Percentiles rank a stretch among this genome's conserved stretches.
These are phyloP conservation scores for Drosophila erecta DNA, from an alignment of 1,140 invertebrate genomes.

Conservation along the genomic window DNA sequence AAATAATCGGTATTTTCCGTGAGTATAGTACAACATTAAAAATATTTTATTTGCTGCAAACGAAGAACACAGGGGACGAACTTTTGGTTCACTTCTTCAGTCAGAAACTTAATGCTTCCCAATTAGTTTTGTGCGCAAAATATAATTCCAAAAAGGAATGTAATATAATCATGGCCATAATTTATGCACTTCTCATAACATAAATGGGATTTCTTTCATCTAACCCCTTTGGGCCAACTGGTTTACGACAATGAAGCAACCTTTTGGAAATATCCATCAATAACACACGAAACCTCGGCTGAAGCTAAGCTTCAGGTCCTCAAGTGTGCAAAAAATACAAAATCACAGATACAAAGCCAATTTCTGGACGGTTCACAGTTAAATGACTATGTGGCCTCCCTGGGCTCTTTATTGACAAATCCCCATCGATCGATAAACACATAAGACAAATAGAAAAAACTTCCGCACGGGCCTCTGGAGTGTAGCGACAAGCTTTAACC, in stretches of 20 bases:
- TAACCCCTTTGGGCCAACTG: constrained; percentile 34
- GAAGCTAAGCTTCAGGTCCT: constrained; percentile 30
- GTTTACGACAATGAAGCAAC: constrained; percentile 55
- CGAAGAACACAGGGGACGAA: constrained; percentile 29
- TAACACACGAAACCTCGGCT: constrained; percentile 35
- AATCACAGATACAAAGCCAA: constrained; percentile 26
- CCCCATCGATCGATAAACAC: constrained; percentile 71
- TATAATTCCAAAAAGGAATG: constrained; percentile 10
- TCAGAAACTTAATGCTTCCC: constrained; percentile 31
- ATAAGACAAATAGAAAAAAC: constrained; percentile 61
- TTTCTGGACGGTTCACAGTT: constrained; percentile 57
- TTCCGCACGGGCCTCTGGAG: constrained; percentile 57
- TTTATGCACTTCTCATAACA: constrained; percentile 32
- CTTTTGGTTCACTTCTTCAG: background rate
- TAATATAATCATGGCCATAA: constrained; percentile 8
- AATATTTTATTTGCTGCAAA: background rate
- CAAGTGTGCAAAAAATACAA: constrained; percentile 40
- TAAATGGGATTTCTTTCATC: constrained; percentile 37
- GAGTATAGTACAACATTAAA: too few relatives aligned
- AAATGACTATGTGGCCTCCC: constrained; percentile 68
- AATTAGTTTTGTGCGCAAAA: constrained; percentile 17
- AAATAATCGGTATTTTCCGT: too few relatives aligned
- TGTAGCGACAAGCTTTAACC: constrained; percentile 59
- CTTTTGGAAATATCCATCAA: constrained; percentile 52
- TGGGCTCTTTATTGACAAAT: constrained; percentile 68